These are phyloP conservation scores for Aphelenchoides avenae DNA, from an alignment of 1,140 invertebrate genomes.

Conservation along the genomic window DNA sequence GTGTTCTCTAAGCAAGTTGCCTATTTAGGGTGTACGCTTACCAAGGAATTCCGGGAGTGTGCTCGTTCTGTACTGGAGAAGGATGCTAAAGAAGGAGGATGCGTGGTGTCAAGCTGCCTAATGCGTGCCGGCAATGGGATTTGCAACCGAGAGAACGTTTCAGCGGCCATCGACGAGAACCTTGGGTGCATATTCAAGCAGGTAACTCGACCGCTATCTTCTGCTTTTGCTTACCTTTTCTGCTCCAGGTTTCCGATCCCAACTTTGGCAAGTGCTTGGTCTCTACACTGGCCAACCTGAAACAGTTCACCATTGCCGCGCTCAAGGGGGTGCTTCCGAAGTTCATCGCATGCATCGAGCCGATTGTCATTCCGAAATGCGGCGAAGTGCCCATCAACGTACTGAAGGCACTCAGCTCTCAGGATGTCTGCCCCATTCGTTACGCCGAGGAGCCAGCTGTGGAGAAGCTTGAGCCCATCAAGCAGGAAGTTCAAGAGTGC, in stretches of 20 bases:
- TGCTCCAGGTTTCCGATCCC: constrained; percentile 45
- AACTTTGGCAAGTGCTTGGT: constrained; percentile 54
- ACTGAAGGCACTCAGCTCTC: constrained; percentile 45
- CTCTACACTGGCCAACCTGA: constrained; percentile 50
- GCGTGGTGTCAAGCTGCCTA: constrained; percentile 54
- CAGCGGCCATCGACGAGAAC: constrained; percentile 50
- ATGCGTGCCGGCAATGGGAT: constrained; percentile 49
- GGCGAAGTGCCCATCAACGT: constrained; percentile 48
- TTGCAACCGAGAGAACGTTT: constrained; percentile 50
- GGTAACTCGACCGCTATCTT: constrained; percentile 17
- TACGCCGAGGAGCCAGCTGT: constrained; percentile 11
- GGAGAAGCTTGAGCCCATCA: constrained; percentile 5
- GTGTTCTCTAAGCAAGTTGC: constrained; percentile 3
- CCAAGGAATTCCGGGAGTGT: constrained; percentile 38
- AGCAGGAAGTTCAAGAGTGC: constrained; percentile 3
- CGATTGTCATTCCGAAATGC: constrained; percentile 48
- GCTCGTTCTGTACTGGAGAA: constrained; percentile 17
- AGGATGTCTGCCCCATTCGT: constrained; percentile 41
- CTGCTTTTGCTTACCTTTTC: constrained; percentile 21
- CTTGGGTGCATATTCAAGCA: constrained; percentile 52
- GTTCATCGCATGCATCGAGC: constrained; percentile 55
- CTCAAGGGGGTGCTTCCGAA: constrained; percentile 47
- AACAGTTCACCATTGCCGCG: constrained; percentile 47
- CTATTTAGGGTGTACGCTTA: constrained; percentile 44
- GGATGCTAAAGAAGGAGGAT: constrained; percentile 3